phyloP scores from a whole-genome alignment of 2,113 vertebrate species.

The Larimichthys crocea region DNA sequence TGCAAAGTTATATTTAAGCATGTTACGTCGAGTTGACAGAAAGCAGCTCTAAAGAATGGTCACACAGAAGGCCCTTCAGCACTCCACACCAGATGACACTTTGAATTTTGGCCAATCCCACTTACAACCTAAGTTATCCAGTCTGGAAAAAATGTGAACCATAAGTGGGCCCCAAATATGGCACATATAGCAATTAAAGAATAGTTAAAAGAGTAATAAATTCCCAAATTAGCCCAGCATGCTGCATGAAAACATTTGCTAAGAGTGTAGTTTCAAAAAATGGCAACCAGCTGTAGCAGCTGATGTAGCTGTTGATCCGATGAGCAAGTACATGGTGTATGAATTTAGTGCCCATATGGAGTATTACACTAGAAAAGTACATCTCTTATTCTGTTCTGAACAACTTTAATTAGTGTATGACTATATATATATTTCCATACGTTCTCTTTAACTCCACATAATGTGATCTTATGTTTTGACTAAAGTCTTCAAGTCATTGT shows the following conservation, averaged over 20 bases:
- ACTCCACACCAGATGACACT: constrained; percentile 43
- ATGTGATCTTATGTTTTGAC: too few relatives aligned
- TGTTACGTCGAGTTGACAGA: constrained; percentile 33
- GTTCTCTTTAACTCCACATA: too few relatives aligned
- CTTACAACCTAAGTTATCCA: constrained; percentile 71
- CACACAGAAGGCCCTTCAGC: constrained; percentile 29
- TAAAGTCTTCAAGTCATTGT: too few relatives aligned
- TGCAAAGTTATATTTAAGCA: constrained; percentile 62
- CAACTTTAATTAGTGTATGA: too few relatives aligned
- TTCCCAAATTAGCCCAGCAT: neutral
- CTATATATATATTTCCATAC: too few relatives aligned
- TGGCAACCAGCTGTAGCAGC: neutral
- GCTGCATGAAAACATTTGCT: neutral
- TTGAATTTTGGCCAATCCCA: constrained; percentile 65
- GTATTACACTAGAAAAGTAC: too few relatives aligned
- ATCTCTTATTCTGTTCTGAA: too few relatives aligned
- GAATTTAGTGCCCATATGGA: neutral
- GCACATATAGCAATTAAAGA: constrained; percentile 16
- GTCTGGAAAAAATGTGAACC: constrained; percentile 18
- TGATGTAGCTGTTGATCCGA: neutral
- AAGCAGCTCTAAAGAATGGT: constrained; percentile 30
- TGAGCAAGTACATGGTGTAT: neutral
- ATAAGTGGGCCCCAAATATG: constrained; percentile 20
- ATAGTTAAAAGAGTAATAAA: neutral
- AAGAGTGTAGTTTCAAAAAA: neutral